These are phyloP conservation scores for Zosterops borbonicus DNA, from an alignment of 2,113 vertebrate genomes.

Conservation along the genomic window DNA sequence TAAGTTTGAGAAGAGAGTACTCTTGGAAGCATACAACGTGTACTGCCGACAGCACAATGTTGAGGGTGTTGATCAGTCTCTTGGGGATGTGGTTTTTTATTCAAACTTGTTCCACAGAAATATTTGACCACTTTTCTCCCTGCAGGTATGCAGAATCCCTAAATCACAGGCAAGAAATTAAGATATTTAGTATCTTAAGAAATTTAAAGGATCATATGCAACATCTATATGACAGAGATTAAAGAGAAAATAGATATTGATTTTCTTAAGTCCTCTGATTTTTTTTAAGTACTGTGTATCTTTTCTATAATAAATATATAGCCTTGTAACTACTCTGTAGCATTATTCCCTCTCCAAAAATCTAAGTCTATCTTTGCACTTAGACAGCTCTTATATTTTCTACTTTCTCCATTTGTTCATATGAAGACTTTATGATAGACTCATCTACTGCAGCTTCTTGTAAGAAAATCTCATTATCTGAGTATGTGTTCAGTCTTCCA, in stretches of 20 bases:
- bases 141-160: not conserved
- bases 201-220: not conserved
- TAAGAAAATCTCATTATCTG: constrained; percentile 30
- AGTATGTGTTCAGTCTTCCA: not conserved
- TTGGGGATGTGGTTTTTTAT: not conserved
- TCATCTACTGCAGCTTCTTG: not conserved
- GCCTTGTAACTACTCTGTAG: not conserved
- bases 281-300: rapidly evolving
- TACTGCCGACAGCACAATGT: not conserved
- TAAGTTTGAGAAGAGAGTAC: not conserved
- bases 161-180: not conserved
- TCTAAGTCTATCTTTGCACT: not conserved
- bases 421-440: constrained; percentile 4
- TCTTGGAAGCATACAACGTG: not conserved
- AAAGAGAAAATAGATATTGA: not conserved
- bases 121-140: not conserved
- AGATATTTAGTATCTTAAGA: not conserved
- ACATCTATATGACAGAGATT: not conserved
- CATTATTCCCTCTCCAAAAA: not conserved
- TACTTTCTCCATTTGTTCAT: not conserved
- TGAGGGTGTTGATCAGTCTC: not conserved
- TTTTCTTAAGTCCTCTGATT: not conserved
- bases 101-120: not conserved
- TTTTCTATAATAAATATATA: not conserved
- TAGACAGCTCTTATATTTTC: not conserved